phyloP scores from a whole-genome alignment of 2,888 invertebrate species.

The Drosophila ezoana region DNA sequence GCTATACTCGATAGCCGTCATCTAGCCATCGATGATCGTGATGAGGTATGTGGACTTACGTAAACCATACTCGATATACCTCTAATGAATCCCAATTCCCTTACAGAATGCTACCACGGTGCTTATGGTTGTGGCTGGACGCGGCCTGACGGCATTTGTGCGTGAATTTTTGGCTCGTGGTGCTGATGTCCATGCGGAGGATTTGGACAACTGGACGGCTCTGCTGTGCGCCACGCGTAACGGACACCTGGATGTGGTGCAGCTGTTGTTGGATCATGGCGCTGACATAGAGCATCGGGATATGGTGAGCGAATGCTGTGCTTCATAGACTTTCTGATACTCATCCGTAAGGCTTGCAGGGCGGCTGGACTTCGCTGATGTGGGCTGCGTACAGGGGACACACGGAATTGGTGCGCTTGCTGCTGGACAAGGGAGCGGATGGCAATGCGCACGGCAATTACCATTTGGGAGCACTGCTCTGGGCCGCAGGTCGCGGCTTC shows the following conservation, averaged over 20 bases:
- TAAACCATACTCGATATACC: not conserved
- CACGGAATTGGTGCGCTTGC: slow-evolving; percentile 89
- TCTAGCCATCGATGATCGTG: slow-evolving; percentile 93
- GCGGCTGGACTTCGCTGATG: slow-evolving; percentile 98
- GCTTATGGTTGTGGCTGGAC: slow-evolving; percentile 95
- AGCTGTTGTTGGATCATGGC: slow-evolving; percentile 93
- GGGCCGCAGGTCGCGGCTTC: slow-evolving; percentile 97
- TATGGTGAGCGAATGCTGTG: slow-evolving; percentile 87
- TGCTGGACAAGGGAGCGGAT: slow-evolving; percentile 95
- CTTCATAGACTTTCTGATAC: too few species aligned
- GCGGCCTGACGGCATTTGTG: slow-evolving; percentile 93
- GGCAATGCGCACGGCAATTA: slow-evolving; percentile 98
- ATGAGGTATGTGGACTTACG: slow-evolving; percentile 88
- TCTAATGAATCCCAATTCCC: not conserved
- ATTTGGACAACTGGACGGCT: slow-evolving; percentile 97
- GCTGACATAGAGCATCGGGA: slow-evolving; percentile 94
- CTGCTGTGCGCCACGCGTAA: slow-evolving; percentile 95
- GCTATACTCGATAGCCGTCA: slow-evolving; percentile 93
- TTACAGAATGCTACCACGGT: slow-evolving; percentile 95
- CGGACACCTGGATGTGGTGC: slow-evolving; percentile 92
- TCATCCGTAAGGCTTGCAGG: slow-evolving; percentile 86
- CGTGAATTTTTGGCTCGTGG: slow-evolving; percentile 94
- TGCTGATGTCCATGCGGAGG: slow-evolving; percentile 96
- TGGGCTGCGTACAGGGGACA: slow-evolving; percentile 98
- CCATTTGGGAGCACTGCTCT: slow-evolving; percentile 94